phyloP scores from a whole-genome alignment of 2,797 vertebrate species.

The Enteromius treurensis region DNA sequence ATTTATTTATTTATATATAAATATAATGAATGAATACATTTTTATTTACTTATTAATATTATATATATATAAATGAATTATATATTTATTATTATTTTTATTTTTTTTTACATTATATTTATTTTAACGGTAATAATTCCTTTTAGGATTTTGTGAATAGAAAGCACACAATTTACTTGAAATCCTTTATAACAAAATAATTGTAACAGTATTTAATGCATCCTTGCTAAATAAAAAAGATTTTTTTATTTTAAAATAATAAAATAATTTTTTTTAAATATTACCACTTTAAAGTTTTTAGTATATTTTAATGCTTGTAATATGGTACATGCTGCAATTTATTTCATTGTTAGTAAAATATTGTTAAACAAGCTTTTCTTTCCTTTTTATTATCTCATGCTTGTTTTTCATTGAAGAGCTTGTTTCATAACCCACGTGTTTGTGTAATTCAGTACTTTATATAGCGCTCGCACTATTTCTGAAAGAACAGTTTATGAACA shows the following conservation, averaged over 20 bases:
- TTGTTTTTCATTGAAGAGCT: slow-evolving; percentile 52
- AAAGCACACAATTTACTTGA: background rate
- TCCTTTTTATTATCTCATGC: slow-evolving; percentile 50
- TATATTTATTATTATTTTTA: too few species aligned
- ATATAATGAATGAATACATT: too few species aligned
- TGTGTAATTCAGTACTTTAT: slow-evolving; percentile 54
- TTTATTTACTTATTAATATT: too few species aligned
- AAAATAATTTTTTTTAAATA: background rate
- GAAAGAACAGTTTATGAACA: slow-evolving; percentile 51
- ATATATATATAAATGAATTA: too few species aligned
- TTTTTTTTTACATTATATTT: too few species aligned
- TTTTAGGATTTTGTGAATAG: background rate
- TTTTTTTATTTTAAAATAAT: background rate
- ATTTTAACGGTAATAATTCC: too few species aligned
- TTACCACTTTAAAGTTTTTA: background rate
- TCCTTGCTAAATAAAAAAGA: too few species aligned
- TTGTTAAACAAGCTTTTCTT: slow-evolving; percentile 29
- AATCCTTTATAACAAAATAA: background rate
- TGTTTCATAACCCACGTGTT: slow-evolving; percentile 60
- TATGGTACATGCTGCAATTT: background rate
- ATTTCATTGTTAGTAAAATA: slow-evolving; percentile 21
- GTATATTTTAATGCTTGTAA: background rate
- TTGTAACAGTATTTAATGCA: too few species aligned
- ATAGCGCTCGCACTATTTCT: slow-evolving; percentile 54
- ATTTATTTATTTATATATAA: too few species aligned